These are phyloP conservation scores for Solenopsis fugax DNA, from an alignment of 1,140 invertebrate genomes.

Conservation along the genomic window DNA sequence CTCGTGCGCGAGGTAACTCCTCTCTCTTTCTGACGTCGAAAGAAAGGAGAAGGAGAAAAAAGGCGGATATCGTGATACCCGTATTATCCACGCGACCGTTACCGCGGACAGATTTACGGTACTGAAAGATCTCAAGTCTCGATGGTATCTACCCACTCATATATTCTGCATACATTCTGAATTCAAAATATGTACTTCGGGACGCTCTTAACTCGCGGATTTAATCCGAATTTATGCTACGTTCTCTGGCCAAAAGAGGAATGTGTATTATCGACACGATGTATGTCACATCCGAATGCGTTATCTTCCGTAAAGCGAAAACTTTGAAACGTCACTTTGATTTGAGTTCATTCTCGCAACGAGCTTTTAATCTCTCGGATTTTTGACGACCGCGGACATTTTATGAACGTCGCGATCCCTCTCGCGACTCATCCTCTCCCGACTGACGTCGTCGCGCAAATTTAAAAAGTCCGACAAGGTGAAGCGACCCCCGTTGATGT, in stretches of 20 bases:
- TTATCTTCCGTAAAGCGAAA: background rate
- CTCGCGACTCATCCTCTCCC: background rate
- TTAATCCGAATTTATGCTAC: conserved; percentile 18
- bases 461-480: conserved; percentile 54
- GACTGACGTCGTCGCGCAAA: conserved; percentile 44
- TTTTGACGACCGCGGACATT: conserved; percentile 12
- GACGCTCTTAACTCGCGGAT: background rate
- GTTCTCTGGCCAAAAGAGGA: background rate
- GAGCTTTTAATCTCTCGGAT: conserved; percentile 37
- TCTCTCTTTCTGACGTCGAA: background rate
- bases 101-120: conserved; percentile 5
- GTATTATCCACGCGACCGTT: conserved; percentile 19
- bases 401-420: background rate
- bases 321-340: conserved; percentile 19
- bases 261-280: background rate
- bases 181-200: conserved; percentile 34
- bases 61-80: background rate
- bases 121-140: conserved; percentile 6
- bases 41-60: too few species aligned
- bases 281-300: background rate
- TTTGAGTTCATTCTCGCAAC: background rate
- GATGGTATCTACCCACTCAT: conserved; percentile 8
- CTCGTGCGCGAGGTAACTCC: background rate
- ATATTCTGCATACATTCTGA: conserved; percentile 25
- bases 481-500: conserved; percentile 18